Evolutionary conservation across 2,113 vertebrate species (phyloP).

Genomic region (Peromyscus californicus): DNA sequence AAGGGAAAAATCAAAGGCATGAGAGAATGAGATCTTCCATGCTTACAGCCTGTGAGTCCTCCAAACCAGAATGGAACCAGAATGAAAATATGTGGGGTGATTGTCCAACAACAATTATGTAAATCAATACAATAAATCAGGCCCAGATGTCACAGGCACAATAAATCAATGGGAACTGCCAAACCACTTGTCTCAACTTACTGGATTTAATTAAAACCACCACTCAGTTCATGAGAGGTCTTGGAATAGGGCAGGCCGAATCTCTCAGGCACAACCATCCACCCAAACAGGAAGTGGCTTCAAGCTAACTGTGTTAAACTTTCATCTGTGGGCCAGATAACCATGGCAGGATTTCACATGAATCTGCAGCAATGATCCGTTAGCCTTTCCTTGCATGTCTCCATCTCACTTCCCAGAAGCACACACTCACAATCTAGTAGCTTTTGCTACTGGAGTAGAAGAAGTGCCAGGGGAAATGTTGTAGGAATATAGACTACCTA

Average conservation of each 20-base stretch:
- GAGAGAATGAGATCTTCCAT: background rate
- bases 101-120: slow-evolving; percentile 81
- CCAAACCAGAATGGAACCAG: slow-evolving; percentile 35
- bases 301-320: slow-evolving; percentile 42
- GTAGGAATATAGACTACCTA: background rate
- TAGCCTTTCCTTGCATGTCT: background rate
- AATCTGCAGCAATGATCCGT: background rate
- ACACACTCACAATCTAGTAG: background rate
- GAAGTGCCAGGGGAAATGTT: background rate
- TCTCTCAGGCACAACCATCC: background rate
- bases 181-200: slow-evolving; percentile 81
- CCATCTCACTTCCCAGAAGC: background rate
- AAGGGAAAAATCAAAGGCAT: slow-evolving; percentile 27
- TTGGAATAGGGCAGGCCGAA: slow-evolving; percentile 66
- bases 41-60: background rate
- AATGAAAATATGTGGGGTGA: slow-evolving; percentile 56
- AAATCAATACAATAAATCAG: slow-evolving; percentile 82
- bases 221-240: slow-evolving; percentile 52
- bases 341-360: background rate
- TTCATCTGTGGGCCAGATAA: slow-evolving; percentile 35
- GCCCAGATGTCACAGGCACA: slow-evolving; percentile 82
- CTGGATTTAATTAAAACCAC: slow-evolving; percentile 85
- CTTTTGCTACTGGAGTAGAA: background rate
- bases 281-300: background rate
- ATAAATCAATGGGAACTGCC: slow-evolving; percentile 85